Evolutionary conservation across 2,113 vertebrate species (phyloP).

Genomic region (Erinaceus europaeus): DNA sequence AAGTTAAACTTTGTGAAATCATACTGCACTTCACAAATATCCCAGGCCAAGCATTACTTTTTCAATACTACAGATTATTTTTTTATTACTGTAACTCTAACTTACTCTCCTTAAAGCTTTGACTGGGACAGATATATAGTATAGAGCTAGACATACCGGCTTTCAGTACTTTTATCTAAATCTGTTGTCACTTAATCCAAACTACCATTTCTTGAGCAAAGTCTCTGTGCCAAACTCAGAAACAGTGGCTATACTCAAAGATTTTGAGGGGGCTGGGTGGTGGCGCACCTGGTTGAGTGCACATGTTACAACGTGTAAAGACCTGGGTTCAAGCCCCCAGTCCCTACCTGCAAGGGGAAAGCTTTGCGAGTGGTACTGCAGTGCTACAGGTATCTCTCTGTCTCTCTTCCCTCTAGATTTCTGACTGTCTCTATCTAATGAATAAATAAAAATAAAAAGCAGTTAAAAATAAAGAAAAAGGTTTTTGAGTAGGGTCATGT

Average conservation of each 20-base stretch:
- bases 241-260: not conserved
- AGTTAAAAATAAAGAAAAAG: too few species aligned
- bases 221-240: not conserved
- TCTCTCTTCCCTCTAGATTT: too few species aligned
- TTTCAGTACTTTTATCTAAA: not conserved
- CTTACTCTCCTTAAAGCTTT: not conserved
- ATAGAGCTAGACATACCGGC: not conserved
- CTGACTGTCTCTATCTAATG: too few species aligned
- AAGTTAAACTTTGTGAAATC: not conserved
- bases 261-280: too few species aligned
- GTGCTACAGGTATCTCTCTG: too few species aligned
- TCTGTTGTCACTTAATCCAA: not conserved
- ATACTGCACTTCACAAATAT: constrained; percentile 1
- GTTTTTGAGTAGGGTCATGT: not conserved
- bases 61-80: not conserved
- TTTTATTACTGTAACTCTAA: not conserved
- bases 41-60: constrained; percentile 5
- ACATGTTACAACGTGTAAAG: too few species aligned
- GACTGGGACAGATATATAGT: not conserved
- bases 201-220: not conserved
- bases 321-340: too few species aligned
- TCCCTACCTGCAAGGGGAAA: too few species aligned
- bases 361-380: too few species aligned
- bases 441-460: too few species aligned
- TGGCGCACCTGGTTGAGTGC: too few species aligned